phyloP scores from a whole-genome alignment of 2,113 vertebrate species.

The Scolopax mira region DNA sequence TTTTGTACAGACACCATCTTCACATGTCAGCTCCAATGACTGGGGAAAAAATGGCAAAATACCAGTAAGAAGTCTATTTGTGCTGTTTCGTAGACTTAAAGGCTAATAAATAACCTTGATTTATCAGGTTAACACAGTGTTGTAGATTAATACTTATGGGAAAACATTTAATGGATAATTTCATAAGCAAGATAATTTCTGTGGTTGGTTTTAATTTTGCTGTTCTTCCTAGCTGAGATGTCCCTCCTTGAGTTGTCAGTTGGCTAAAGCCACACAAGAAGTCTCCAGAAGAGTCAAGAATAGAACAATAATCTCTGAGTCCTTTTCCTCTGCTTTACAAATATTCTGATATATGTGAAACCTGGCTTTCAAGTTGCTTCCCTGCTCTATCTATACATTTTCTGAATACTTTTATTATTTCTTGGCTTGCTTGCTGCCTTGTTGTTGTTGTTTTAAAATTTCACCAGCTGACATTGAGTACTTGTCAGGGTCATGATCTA shows the following conservation, averaged over 20 bases:
- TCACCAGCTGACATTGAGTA: slow-evolving; percentile 8
- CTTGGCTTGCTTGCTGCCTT: background rate
- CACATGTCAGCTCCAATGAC: background rate
- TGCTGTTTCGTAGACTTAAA: background rate
- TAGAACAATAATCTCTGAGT: background rate
- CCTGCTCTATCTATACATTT: background rate
- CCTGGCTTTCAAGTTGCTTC: background rate
- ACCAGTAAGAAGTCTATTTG: background rate
- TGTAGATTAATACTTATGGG: background rate
- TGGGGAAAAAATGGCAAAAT: background rate
- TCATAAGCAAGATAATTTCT: background rate
- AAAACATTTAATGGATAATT: background rate
- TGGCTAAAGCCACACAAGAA: background rate
- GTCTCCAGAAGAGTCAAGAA: background rate
- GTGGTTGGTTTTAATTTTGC: background rate
- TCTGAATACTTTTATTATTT: slow-evolving; percentile 6
- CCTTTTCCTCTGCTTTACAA: background rate
- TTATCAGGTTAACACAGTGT: background rate
- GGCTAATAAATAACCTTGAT: background rate
- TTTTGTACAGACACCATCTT: background rate
- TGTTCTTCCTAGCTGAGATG: background rate
- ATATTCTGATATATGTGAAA: background rate
- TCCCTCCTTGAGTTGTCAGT: background rate
- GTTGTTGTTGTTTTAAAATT: background rate
- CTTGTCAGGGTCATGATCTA: slow-evolving; percentile 38